These are phyloP conservation scores for Brotogeris chrysoptera DNA, from an alignment of 2,797 vertebrate species.

Conservation along the genomic window DNA sequence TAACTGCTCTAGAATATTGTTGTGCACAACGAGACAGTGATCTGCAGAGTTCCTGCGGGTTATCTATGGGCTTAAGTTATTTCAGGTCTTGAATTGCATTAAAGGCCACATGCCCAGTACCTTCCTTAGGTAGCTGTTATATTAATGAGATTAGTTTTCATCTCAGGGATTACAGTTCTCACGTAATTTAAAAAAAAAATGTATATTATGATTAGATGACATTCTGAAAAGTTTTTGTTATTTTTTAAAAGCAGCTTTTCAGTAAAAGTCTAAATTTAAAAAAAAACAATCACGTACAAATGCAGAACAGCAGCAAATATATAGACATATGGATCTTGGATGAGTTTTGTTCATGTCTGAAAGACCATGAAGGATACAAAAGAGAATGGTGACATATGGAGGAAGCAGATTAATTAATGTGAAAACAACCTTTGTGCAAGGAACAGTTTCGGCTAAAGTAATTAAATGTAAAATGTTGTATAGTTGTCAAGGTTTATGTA, in stretches of 20 bases:
- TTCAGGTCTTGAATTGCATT: neutral
- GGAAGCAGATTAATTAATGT: constrained; percentile 67
- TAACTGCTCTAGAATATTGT: neutral
- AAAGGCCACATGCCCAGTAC: neutral
- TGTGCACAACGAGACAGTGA: neutral
- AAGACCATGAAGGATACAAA: constrained; percentile 50
- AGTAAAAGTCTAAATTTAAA: neutral
- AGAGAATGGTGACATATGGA: constrained; percentile 58
- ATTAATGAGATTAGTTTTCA: neutral
- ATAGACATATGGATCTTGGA: constrained; percentile 39
- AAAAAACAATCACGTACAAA: neutral
- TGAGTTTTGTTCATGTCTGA: constrained; percentile 45
- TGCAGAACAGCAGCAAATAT: neutral
- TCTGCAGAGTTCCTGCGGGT: neutral
- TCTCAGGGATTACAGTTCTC: neutral
- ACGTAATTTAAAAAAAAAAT: neutral
- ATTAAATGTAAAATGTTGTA: constrained; percentile 52
- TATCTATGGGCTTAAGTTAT: neutral
- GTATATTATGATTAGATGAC: neutral
- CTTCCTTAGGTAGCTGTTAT: neutral
- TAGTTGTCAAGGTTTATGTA: constrained; percentile 49
- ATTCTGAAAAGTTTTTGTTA: neutral
- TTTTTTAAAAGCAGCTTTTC: neutral
- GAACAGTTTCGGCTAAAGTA: constrained; percentile 41
- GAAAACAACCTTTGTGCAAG: constrained; percentile 50